Conservation (phyloP, 2,797 vertebrate genomes). For the Parauchenoglanis ngamensis region DNA sequence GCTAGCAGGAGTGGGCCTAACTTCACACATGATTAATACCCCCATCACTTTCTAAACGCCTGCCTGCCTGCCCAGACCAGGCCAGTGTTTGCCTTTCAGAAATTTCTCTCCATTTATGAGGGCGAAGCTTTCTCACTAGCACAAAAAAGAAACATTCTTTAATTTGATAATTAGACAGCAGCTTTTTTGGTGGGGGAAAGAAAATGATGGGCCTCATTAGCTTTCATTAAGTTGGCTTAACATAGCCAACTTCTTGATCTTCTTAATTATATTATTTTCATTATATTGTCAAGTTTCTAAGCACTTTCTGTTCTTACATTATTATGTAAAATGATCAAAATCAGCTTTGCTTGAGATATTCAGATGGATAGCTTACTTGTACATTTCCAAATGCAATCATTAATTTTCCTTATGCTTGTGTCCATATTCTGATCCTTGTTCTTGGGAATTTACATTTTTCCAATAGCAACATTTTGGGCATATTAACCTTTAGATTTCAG, state of each 20-base stretch:
- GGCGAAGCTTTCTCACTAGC: constrained; percentile 58
- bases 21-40: constrained; percentile 82
- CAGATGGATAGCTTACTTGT: not conserved
- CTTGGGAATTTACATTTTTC: not conserved
- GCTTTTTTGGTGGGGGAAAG: constrained; percentile 73
- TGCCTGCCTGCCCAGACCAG: constrained; percentile 71
- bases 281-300: constrained; percentile 31
- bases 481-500: not conserved
- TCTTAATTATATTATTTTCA: constrained; percentile 37
- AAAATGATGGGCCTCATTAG: constrained; percentile 83
- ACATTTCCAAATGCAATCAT: not conserved
- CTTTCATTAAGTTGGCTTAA: constrained; percentile 70
- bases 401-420: not conserved
- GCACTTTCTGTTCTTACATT: constrained; percentile 13
- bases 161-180: constrained; percentile 83
- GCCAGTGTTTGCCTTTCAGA: constrained; percentile 79
- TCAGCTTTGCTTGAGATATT: not conserved
- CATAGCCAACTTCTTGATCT: constrained; percentile 46
- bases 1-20: constrained; percentile 77
- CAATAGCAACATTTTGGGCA: not conserved
- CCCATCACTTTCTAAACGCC: constrained; percentile 81
- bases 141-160: constrained; percentile 76
- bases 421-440: not conserved
- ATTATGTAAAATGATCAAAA: not conserved
- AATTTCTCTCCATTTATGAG: constrained; percentile 65